phyloP scores from a whole-genome alignment of 1,140 invertebrate genomes.

The Leptinotarsa defecta region DNA sequence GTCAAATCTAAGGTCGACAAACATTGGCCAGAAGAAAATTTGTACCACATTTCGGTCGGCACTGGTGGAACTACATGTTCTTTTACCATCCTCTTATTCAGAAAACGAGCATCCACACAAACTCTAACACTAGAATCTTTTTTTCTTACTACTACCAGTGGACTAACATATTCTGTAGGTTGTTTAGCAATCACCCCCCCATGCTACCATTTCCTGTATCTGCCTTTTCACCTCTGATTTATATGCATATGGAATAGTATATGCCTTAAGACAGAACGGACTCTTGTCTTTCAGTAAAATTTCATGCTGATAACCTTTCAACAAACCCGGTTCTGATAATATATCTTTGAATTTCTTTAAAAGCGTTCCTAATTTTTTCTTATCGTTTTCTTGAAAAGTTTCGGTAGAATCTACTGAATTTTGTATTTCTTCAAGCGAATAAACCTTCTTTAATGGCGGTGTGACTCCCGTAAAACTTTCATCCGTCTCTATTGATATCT shows the following conservation, averaged over 20 bases:
- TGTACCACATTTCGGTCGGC: conserved; percentile 8
- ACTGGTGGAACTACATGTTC: conserved; percentile 43
- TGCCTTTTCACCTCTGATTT: not conserved
- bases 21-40: conserved; percentile 11
- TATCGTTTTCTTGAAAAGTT: no score
- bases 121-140: not conserved
- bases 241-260: not conserved
- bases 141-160: not conserved
- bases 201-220: not conserved
- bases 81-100: conserved; percentile 39
- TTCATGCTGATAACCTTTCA: not conserved
- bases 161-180: not conserved
- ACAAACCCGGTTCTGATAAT: conserved; percentile 16
- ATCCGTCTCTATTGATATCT: not conserved
- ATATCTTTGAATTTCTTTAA: conserved; percentile 11
- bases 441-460: not conserved
- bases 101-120: conserved; percentile 42
- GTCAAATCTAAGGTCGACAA: conserved; percentile 19
- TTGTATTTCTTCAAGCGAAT: not conserved
- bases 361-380: not conserved
- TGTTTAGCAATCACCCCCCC: not conserved
- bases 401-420: no score
- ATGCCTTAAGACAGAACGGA: not conserved
- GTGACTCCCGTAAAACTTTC: not conserved
- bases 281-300: not conserved